Evolutionary conservation across 2,113 vertebrate species (phyloP).

Genomic region (Callipepla californica): DNA sequence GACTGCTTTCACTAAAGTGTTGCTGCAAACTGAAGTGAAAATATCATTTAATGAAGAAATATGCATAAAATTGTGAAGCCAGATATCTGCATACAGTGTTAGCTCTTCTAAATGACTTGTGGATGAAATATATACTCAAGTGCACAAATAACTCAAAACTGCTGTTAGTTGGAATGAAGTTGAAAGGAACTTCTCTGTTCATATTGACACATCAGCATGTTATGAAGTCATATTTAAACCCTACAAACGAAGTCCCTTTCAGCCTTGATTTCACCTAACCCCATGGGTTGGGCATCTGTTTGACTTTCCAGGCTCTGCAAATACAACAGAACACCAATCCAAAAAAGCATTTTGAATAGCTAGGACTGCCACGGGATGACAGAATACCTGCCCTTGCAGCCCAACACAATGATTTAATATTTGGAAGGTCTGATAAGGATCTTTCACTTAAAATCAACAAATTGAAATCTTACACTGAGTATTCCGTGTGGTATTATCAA

Average conservation of each 20-base stretch:
- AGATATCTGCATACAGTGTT: not conserved
- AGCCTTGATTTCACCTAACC: not conserved
- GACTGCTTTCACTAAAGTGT: not conserved
- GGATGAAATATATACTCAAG: not conserved
- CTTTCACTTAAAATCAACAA: not conserved
- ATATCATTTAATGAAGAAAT: not conserved
- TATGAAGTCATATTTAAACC: not conserved
- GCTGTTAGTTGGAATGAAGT: not conserved
- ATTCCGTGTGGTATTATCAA: not conserved
- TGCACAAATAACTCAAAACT: not conserved
- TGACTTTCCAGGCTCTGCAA: not conserved
- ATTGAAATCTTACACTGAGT: not conserved
- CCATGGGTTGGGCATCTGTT: not conserved
- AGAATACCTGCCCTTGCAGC: not conserved
- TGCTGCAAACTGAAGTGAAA: not conserved
- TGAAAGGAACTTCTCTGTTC: not conserved
- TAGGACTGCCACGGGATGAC: not conserved
- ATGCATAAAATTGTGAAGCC: not conserved
- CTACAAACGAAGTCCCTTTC: not conserved
- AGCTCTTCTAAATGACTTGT: not conserved
- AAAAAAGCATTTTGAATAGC: not conserved
- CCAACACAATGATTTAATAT: not conserved
- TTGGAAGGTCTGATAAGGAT: not conserved
- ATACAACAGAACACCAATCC: not conserved
- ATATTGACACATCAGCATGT: no score